Evolutionary conservation across 2,113 vertebrate genomes (phyloP).

Genomic region (human (Homo sapiens)): DNA sequence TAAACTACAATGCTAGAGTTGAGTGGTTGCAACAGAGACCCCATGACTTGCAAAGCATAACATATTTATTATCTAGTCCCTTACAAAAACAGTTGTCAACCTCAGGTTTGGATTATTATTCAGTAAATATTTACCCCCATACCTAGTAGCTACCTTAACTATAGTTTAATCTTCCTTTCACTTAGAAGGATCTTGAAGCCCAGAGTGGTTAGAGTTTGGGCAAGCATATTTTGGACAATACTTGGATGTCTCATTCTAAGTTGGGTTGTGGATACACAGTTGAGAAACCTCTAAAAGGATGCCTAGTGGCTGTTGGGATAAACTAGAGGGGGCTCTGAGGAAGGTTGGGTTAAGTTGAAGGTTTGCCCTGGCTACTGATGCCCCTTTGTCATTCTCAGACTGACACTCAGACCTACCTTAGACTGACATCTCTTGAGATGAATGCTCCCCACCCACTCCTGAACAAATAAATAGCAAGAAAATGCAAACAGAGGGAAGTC

Average conservation of each 20-base stretch:
- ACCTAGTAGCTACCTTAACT: background rate
- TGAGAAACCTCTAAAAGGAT: background rate
- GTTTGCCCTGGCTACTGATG: background rate
- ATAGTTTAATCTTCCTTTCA: background rate
- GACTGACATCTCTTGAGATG: slow-evolving; percentile 61
- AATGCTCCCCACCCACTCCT: slow-evolving; percentile 53
- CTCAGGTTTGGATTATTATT: background rate
- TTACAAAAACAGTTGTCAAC: background rate
- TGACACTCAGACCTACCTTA: background rate
- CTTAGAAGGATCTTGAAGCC: background rate
- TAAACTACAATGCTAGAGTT: background rate
- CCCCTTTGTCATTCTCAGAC: background rate
- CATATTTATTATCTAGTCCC: background rate
- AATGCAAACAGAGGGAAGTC: slow-evolving; percentile 73
- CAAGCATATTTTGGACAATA: background rate
- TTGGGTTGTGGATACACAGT: background rate
- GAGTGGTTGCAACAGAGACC: background rate
- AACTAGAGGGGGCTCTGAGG: no score
- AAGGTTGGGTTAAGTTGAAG: background rate
- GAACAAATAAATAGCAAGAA: slow-evolving; percentile 75
- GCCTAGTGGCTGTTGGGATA: background rate
- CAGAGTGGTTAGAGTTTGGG: background rate
- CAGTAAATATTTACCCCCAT: background rate
- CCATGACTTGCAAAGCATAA: background rate
- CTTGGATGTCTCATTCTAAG: background rate